These are phyloP conservation scores for Himalopsyche japonica DNA, from an alignment of 2,888 invertebrate species.

Conservation along the genomic window DNA sequence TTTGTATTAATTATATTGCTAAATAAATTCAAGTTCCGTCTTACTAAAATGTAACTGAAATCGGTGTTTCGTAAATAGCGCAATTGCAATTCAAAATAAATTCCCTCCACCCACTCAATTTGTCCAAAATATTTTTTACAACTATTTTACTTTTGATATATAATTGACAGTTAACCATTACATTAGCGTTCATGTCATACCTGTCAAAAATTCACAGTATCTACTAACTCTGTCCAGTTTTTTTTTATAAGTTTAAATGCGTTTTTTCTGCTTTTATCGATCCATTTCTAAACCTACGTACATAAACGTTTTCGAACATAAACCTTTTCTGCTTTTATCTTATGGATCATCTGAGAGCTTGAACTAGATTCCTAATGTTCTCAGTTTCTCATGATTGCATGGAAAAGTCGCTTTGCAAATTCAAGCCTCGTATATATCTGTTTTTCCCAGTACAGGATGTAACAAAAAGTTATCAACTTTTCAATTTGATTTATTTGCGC, in stretches of 20 bases:
- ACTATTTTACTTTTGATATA: neutral
- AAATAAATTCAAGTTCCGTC: too few species aligned
- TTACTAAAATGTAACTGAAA: too few species aligned
- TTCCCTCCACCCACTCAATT: neutral
- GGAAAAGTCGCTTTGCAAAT: neutral
- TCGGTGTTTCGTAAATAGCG: neutral
- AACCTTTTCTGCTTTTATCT: neutral
- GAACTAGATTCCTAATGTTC: neutral
- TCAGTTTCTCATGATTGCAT: neutral
- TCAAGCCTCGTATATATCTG: neutral
- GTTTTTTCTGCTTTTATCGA: too few species aligned
- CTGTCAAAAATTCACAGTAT: too few species aligned
- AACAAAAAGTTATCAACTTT: neutral
- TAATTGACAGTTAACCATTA: neutral
- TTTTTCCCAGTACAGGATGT: neutral
- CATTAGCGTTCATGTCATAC: neutral
- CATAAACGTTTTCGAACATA: neutral
- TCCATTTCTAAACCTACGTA: neutral
- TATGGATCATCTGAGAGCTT: neutral
- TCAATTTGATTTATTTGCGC: too few species aligned
- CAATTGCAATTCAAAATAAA: too few species aligned
- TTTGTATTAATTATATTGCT: too few species aligned
- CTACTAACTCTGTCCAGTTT: too few species aligned
- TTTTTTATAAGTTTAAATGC: neutral
- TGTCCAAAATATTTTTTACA: neutral